Conservation (phyloP, 2,113 vertebrate species). For the Chaetodon trifascialis region DNA sequence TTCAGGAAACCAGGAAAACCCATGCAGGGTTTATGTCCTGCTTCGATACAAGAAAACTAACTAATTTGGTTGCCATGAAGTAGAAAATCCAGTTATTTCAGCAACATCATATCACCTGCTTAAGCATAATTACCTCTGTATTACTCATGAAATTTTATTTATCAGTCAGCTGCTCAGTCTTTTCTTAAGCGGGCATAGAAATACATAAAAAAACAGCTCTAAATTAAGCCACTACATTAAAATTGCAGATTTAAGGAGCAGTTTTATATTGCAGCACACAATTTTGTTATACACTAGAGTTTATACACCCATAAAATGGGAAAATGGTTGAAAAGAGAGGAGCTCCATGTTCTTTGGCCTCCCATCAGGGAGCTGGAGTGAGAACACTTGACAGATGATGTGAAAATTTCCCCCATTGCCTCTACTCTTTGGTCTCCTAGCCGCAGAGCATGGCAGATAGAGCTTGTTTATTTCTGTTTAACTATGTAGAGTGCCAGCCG, state of each 20-base stretch:
- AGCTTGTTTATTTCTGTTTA: constrained; percentile 53
- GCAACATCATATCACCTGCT: not conserved
- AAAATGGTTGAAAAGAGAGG: constrained; percentile 40
- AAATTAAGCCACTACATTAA: constrained; percentile 41
- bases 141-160: constrained; percentile 10
- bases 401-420: constrained; percentile 32
- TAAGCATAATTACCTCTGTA: constrained; percentile 10
- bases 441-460: constrained; percentile 12
- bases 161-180: not conserved
- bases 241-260: constrained; percentile 31
- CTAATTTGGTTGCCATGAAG: not conserved
- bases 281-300: constrained; percentile 40
- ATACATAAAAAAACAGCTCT: constrained; percentile 30
- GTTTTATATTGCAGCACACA: constrained; percentile 42
- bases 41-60: not conserved
- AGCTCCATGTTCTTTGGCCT: constrained; percentile 45
- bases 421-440: constrained; percentile 23
- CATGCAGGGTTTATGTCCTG: not conserved
- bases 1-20: constrained; percentile 27
- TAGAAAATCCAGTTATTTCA: constrained; percentile 15
- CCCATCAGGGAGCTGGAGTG: constrained; percentile 31
- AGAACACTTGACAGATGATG: constrained; percentile 59
- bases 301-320: constrained; percentile 55
- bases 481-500: constrained; percentile 34
- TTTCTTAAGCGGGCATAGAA: constrained; percentile 19